These are phyloP conservation scores for Hozukius guyotensis DNA, from an alignment of 2,797 vertebrate species.

Conservation along the genomic window DNA sequence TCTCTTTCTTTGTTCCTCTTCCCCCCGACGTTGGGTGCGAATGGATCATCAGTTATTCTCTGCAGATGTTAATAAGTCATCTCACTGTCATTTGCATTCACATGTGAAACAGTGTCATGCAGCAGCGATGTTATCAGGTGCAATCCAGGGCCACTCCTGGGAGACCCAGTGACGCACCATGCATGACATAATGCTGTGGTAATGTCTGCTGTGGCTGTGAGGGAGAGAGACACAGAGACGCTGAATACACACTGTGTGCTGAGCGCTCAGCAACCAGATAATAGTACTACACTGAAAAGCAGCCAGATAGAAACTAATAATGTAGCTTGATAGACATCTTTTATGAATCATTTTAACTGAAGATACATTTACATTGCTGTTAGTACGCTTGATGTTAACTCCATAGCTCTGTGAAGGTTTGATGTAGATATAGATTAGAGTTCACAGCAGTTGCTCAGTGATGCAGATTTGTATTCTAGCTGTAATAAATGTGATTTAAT, in stretches of 20 bases:
- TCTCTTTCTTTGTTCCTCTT: background rate
- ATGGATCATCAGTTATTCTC: background rate
- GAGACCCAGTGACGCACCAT: slow-evolving; percentile 74
- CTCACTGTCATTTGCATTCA: background rate
- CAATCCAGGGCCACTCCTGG: slow-evolving; percentile 69
- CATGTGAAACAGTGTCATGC: slow-evolving; percentile 47
- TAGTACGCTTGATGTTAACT: background rate
- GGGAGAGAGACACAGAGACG: slow-evolving; percentile 19
- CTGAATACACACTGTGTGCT: slow-evolving; percentile 29
- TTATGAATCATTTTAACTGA: slow-evolving; percentile 1
- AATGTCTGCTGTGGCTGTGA: slow-evolving; percentile 62
- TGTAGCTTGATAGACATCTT: background rate
- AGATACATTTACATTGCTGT: background rate
- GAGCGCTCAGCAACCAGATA: slow-evolving; percentile 17
- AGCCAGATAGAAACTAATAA: slow-evolving; percentile 20
- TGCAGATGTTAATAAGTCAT: slow-evolving; percentile 24
- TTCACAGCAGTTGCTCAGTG: background rate
- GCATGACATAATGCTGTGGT: slow-evolving; percentile 71
- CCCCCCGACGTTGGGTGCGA: background rate
- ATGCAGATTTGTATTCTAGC: background rate
- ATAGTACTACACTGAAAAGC: slow-evolving; percentile 8
- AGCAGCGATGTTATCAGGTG: slow-evolving; percentile 64
- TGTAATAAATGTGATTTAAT: background rate
- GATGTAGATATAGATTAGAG: background rate
- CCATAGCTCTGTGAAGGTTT: background rate